Conservation (phyloP, 1,140 invertebrate genomes). For the Drosophila pruinosa region DNA sequence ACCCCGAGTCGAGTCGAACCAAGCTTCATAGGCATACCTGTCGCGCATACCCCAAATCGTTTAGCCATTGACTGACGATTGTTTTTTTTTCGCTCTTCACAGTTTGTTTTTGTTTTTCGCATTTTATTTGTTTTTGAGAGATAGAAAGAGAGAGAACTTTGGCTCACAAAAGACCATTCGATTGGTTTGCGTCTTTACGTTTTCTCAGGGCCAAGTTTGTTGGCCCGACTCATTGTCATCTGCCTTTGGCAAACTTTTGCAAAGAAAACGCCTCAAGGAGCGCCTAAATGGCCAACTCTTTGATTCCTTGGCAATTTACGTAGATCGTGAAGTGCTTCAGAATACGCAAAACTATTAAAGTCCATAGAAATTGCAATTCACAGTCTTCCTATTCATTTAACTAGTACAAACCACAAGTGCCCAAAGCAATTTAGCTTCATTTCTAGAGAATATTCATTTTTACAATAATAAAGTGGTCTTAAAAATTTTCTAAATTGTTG, state of each 20-base stretch:
- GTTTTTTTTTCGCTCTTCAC: conserved; percentile 35
- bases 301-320: conserved; percentile 40
- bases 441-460: neutral
- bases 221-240: conserved; percentile 61
- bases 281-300: conserved; percentile 26
- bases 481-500: too few relatives aligned
- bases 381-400: conserved; percentile 12
- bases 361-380: neutral
- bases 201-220: conserved; percentile 34
- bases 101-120: conserved; percentile 11
- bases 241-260: conserved; percentile 55
- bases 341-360: conserved; percentile 8
- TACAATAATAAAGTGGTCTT: neutral
- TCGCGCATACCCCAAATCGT: conserved; percentile 77
- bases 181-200: conserved; percentile 9
- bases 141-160: neutral
- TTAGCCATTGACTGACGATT: conserved; percentile 78
- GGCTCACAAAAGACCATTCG: conserved; percentile 39
- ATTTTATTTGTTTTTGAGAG: too few relatives aligned
- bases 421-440: neutral
- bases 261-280: conserved; percentile 19
- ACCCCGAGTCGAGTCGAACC: conserved; percentile 11
- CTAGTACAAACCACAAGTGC: neutral
- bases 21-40: conserved; percentile 70
- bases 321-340: conserved; percentile 17